Evolutionary conservation across 2,797 vertebrate species (phyloP).

Genomic region (Bradypodion pumilum): DNA sequence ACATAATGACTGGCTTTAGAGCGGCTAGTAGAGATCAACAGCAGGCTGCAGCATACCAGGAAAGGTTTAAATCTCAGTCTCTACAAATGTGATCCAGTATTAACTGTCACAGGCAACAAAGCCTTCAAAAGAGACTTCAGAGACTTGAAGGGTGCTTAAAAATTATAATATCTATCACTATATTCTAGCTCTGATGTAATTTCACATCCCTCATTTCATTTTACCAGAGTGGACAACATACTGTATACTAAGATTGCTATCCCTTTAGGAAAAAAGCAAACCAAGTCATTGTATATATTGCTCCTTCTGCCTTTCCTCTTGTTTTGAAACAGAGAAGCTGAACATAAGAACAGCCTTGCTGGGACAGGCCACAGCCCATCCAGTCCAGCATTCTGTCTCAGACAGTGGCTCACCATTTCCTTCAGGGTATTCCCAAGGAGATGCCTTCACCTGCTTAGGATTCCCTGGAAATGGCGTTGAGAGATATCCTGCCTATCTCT

Average conservation of each 20-base stretch:
- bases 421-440: no score
- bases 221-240: no score
- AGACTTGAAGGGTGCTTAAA: slow-evolving; percentile 21
- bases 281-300: slow-evolving; percentile 1
- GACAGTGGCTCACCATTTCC: no score
- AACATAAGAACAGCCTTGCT: no score
- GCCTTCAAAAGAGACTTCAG: slow-evolving; percentile 29
- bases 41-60: slow-evolving; percentile 32
- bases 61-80: slow-evolving; percentile 53
- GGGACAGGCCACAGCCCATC: no score
- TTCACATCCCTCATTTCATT: no score
- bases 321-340: slow-evolving; percentile 47
- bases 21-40: slow-evolving; percentile 38
- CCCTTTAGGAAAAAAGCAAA: neutral
- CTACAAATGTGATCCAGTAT: slow-evolving; percentile 41
- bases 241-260: no score
- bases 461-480: no score
- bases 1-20: slow-evolving; percentile 59
- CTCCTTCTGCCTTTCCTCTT: slow-evolving; percentile 48
- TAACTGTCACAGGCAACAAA: slow-evolving; percentile 19
- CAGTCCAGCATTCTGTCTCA: no score
- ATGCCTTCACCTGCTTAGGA: no score
- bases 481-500: no score
- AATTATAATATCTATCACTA: slow-evolving; percentile 12
- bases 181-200: slow-evolving; percentile 24